Evolutionary conservation across 1,140 invertebrate species (phyloP).

Genomic region (Drosophila albomicans): DNA sequence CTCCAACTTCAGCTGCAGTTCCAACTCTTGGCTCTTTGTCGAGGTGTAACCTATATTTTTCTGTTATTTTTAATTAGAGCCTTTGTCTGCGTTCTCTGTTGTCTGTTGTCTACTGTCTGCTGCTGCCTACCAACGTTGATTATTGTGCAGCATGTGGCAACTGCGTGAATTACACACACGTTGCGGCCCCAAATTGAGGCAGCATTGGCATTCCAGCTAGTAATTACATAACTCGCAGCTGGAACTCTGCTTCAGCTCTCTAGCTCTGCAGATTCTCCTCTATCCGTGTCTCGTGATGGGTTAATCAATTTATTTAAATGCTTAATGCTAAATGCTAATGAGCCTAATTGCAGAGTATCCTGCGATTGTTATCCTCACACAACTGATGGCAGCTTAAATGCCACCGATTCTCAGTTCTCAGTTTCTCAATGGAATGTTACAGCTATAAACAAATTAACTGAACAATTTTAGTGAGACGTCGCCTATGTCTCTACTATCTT

Average conservation of each 20-base stretch:
- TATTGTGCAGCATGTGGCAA: constrained; percentile 52
- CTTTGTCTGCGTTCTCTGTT: constrained; percentile 28
- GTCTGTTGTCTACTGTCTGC: constrained; percentile 13
- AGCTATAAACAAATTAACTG: constrained; percentile 1
- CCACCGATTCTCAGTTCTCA: neutral
- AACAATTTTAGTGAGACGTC: constrained; percentile 2
- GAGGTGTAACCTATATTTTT: constrained; percentile 70
- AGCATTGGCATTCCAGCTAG: constrained; percentile 44
- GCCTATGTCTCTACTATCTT: neutral
- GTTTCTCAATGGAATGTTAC: constrained; percentile 1
- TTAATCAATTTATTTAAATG: constrained; percentile 62
- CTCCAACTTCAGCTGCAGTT: constrained; percentile 1
- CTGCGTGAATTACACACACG: constrained; percentile 33
- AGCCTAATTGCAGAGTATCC: constrained; percentile 45
- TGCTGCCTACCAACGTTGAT: constrained; percentile 41
- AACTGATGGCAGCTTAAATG: constrained; percentile 26
- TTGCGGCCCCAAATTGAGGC: constrained; percentile 23
- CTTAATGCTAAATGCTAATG: constrained; percentile 48
- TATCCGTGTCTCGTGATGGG: constrained; percentile 28
- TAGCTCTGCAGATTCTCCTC: neutral
- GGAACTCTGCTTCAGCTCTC: constrained; percentile 10
- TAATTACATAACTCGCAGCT: constrained; percentile 57
- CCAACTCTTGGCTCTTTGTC: constrained; percentile 40
- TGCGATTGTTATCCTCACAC: constrained; percentile 34
- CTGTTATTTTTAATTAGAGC: constrained; percentile 65